Evolutionary conservation across 2,888 invertebrate genomes (phyloP).

Genomic region (Drosophila mettleri): DNA sequence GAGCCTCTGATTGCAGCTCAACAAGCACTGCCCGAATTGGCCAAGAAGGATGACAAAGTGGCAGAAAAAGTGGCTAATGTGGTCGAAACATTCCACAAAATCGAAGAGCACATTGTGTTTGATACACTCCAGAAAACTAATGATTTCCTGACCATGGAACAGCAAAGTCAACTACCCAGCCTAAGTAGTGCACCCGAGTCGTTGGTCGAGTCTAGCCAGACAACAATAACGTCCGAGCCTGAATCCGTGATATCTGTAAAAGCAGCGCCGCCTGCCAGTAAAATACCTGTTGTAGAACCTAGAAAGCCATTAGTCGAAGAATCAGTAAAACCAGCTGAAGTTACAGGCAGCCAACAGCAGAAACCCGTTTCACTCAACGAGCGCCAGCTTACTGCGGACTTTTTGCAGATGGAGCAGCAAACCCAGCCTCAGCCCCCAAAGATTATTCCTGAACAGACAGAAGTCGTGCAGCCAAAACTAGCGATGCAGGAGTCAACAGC

Average conservation of each 20-base stretch:
- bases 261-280: constrained; percentile 45
- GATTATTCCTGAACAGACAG: constrained; percentile 37
- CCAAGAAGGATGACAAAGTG: constrained; percentile 51
- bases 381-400: constrained; percentile 65
- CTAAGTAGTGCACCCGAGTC: constrained; percentile 37
- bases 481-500: constrained; percentile 5
- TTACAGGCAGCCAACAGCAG: constrained; percentile 13
- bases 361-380: constrained; percentile 48
- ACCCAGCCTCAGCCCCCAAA: constrained; percentile 34
- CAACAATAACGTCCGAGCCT: constrained; percentile 61
- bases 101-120: constrained; percentile 55
- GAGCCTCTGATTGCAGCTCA: constrained; percentile 19
- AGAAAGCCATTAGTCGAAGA: constrained; percentile 52
- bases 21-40: constrained; percentile 4
- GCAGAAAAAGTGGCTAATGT: constrained; percentile 58
- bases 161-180: constrained; percentile 68
- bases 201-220: constrained; percentile 52
- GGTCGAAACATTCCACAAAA: constrained; percentile 68
- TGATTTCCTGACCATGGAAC: constrained; percentile 78
- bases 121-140: constrained; percentile 71
- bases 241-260: constrained; percentile 58
- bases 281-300: constrained; percentile 55
- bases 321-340: constrained; percentile 24
- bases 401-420: constrained; percentile 70
- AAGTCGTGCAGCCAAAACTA: constrained; percentile 33